Evolutionary conservation across 2,797 vertebrate species (phyloP).

Genomic region (Mycteria americana): DNA sequence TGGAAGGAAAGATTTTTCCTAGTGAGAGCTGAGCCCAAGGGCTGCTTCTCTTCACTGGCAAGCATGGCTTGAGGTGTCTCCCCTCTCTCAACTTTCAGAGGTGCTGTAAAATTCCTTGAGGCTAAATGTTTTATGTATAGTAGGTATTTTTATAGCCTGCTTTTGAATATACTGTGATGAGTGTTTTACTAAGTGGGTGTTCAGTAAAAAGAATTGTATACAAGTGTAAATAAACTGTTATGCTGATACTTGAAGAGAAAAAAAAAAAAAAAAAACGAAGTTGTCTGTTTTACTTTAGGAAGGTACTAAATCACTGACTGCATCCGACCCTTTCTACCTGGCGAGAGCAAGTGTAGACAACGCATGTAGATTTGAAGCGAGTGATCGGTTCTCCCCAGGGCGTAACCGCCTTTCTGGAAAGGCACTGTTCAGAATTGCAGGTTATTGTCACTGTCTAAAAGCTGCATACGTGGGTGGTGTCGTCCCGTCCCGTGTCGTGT

Average conservation of each 20-base stretch:
- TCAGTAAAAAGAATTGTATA: constrained; percentile 19
- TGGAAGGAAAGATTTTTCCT: background rate
- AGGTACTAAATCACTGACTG: background rate
- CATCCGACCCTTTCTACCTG: background rate
- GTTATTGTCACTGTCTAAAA: background rate
- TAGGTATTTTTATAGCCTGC: constrained; percentile 64
- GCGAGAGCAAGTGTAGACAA: background rate
- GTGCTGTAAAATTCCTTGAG: constrained; percentile 48
- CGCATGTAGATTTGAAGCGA: background rate
- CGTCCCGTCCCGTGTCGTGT: too few relatives aligned
- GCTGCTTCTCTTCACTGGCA: background rate
- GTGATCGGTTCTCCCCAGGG: rapidly evolving
- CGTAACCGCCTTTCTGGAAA: background rate
- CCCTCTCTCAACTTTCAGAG: constrained; percentile 1
- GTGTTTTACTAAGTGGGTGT: constrained; percentile 6
- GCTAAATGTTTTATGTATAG: constrained; percentile 53
- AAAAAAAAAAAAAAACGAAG: background rate
- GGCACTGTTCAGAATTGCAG: background rate
- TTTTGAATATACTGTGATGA: constrained; percentile 53
- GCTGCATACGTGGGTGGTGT: background rate
- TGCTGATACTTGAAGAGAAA: constrained; percentile 60
- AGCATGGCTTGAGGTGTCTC: background rate
- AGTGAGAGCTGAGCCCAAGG: background rate
- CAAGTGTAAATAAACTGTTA: constrained; percentile 59
- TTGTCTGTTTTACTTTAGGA: background rate